These are phyloP conservation scores for Paramormyrops kingsleyae DNA, from an alignment of 2,113 vertebrate species.

Conservation along the genomic window DNA sequence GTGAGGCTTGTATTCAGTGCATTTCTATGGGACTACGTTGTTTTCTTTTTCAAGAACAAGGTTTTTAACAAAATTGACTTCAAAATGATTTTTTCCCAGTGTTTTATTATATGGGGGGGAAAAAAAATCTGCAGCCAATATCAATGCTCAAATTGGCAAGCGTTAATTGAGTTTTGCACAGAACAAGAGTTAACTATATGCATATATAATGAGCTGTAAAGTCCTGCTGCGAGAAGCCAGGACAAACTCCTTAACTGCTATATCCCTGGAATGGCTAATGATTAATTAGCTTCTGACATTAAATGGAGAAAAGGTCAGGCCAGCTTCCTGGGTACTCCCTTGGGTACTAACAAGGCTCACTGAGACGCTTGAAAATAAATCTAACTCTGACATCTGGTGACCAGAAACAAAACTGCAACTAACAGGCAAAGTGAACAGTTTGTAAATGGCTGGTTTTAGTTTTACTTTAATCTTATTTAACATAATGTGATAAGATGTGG, in stretches of 20 bases:
- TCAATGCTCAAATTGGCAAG: slow-evolving; percentile 55
- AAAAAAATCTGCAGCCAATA: slow-evolving; percentile 47
- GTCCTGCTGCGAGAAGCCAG: slow-evolving; percentile 77
- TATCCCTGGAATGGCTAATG: slow-evolving; percentile 95
- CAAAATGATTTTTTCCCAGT: background rate
- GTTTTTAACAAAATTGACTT: background rate
- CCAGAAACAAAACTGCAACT: slow-evolving; percentile 36
- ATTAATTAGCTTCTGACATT: slow-evolving; percentile 98
- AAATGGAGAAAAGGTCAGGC: slow-evolving; percentile 96
- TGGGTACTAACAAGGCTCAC: background rate
- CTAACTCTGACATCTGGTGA: slow-evolving; percentile 86
- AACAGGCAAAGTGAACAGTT: background rate
- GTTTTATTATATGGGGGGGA: slow-evolving; percentile 30
- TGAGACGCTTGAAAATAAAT: slow-evolving; percentile 47
- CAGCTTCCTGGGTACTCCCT: slow-evolving; percentile 71
- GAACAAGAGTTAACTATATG: slow-evolving; percentile 70
- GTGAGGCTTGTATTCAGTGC: slow-evolving; percentile 23
- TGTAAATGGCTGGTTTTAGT: background rate
- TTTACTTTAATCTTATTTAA: background rate
- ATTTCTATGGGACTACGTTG: slow-evolving; percentile 4
- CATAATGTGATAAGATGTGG: no score
- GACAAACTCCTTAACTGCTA: slow-evolving; percentile 80
- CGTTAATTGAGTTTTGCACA: slow-evolving; percentile 58
- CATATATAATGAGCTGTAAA: slow-evolving; percentile 75
- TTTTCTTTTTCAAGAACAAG: background rate